Conservation (phyloP, 2,888 invertebrate genomes). For the Heliconius ethilla region DNA sequence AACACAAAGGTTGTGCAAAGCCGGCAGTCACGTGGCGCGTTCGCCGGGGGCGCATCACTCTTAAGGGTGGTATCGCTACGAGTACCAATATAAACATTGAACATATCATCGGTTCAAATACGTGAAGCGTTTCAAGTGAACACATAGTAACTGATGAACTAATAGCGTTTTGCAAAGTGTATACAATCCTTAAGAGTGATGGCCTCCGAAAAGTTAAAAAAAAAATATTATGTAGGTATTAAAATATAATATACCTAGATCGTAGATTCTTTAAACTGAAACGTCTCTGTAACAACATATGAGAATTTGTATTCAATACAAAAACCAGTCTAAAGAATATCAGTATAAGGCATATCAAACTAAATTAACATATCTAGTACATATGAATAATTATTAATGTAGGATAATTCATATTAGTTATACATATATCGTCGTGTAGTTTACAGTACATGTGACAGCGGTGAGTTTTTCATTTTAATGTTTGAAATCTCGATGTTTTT, state of each 20-base stretch:
- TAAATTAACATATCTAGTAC: constrained; percentile 61
- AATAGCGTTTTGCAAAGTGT: constrained; percentile 32
- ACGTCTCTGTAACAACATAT: constrained; percentile 40
- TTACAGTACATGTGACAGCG: constrained; percentile 15
- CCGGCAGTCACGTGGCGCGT: constrained; percentile 81
- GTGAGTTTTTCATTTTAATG: constrained; percentile 36
- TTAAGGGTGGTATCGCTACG: constrained; percentile 63
- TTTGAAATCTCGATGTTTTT: constrained; percentile 2
- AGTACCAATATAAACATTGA: constrained; percentile 36
- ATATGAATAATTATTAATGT: constrained; percentile 37
- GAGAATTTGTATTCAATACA: constrained; percentile 72
- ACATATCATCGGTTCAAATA: constrained; percentile 13
- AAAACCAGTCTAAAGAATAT: constrained; percentile 80
- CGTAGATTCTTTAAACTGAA: constrained; percentile 30
- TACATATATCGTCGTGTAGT: constrained; percentile 24
- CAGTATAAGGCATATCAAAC: constrained; percentile 79
- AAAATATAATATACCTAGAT: constrained; percentile 23
- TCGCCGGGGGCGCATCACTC: constrained; percentile 81
- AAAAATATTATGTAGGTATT: constrained; percentile 32
- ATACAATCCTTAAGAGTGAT: constrained; percentile 71
- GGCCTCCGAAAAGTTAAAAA: constrained; percentile 59
- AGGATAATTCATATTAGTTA: constrained; percentile 31
- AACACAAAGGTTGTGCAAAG: constrained; percentile 73
- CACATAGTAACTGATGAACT: constrained; percentile 9
- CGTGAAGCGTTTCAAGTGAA: constrained; percentile 33